phyloP scores from a whole-genome alignment of 2,113 vertebrate genomes.

The Eira barbara region DNA sequence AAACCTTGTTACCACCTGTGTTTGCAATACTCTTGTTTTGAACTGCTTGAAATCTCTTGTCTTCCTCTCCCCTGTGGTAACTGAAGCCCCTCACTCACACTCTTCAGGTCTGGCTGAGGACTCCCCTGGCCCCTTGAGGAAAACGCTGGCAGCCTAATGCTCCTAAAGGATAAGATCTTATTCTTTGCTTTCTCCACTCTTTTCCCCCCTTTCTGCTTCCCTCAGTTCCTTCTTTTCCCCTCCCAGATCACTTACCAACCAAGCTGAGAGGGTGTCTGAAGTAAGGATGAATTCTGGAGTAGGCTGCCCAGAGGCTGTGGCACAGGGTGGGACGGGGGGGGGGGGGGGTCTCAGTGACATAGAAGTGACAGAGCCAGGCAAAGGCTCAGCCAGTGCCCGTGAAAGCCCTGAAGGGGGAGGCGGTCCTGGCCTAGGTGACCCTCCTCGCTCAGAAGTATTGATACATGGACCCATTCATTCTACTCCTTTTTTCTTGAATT shows the following conservation, averaged over 20 bases:
- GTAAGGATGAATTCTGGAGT: conserved; percentile 58
- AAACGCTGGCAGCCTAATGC: not conserved
- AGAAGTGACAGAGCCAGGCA: conserved; percentile 69
- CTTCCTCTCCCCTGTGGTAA: not conserved
- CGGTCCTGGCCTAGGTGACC: not conserved
- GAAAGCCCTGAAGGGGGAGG: conserved; percentile 66
- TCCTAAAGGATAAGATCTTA: not conserved
- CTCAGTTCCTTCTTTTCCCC: not conserved
- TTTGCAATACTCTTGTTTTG: not conserved
- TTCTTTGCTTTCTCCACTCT: not conserved
- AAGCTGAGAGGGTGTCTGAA: not conserved
- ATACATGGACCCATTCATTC: not conserved
- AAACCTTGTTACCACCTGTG: not conserved
- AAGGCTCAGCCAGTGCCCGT: conserved; percentile 72
- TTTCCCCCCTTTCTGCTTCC: not conserved
- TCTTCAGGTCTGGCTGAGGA: not conserved
- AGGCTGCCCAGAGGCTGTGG: conserved; percentile 57
- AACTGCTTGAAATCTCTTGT: not conserved
- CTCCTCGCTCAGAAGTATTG: not conserved
- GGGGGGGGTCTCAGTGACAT: conserved; percentile 40
- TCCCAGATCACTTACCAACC: not conserved
- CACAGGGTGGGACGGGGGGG: conserved; percentile 1
- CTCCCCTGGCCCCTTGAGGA: not conserved
- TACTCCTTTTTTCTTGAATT: conserved; percentile 14
- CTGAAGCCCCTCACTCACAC: not conserved